These are phyloP conservation scores for Enteromius treurensis DNA, from an alignment of 2,797 vertebrate genomes.

Conservation along the genomic window DNA sequence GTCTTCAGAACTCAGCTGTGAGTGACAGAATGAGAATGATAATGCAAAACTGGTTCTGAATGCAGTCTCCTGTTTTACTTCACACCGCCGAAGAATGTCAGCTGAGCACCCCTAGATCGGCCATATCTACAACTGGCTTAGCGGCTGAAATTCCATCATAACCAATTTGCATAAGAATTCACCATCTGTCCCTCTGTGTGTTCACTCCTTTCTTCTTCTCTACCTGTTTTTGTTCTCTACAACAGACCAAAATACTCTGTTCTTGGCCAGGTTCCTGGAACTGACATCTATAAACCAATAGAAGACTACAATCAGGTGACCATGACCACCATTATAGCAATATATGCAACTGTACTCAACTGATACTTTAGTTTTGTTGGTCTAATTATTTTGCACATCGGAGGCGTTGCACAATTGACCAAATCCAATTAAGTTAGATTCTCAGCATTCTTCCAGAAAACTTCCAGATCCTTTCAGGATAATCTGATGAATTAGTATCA, in stretches of 20 bases:
- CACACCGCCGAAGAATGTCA: neutral
- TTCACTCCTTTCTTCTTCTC: neutral
- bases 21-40: slow-evolving; percentile 58
- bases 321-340: neutral
- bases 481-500: neutral
- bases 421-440: neutral
- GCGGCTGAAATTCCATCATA: neutral
- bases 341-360: neutral
- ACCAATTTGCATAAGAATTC: neutral
- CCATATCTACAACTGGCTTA: slow-evolving; percentile 1
- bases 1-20: slow-evolving; percentile 94
- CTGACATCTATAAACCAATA: slow-evolving; percentile 88
- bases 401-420: neutral
- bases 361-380: neutral
- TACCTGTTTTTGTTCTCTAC: slow-evolving; percentile 39
- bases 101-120: neutral
- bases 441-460: neutral
- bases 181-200: neutral
- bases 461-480: neutral
- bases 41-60: neutral
- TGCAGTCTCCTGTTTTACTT: neutral
- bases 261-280: slow-evolving; percentile 84
- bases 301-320: slow-evolving; percentile 84
- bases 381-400: neutral
- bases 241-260: slow-evolving; percentile 89